Evolutionary conservation across 2,888 invertebrate genomes (phyloP).

Genomic region (Argynnis bischoffii): DNA sequence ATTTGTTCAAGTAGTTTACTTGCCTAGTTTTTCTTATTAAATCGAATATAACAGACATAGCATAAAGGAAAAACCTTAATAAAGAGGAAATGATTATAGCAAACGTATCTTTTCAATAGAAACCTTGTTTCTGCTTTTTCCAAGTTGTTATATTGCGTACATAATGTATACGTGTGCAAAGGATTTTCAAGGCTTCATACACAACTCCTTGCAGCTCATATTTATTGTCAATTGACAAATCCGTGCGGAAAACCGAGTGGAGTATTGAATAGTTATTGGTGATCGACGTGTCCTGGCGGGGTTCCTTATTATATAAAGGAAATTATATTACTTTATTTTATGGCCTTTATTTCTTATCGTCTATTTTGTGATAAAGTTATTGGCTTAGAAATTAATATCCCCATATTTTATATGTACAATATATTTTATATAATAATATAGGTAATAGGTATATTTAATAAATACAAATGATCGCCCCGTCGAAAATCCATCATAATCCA

Average conservation of each 20-base stretch:
- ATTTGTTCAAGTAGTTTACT: no score
- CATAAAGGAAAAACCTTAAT: constrained; percentile 3
- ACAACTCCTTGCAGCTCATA: constrained; percentile 51
- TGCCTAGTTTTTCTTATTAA: no score
- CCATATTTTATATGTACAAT: no score
- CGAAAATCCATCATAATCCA: no score
- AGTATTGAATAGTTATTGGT: constrained; percentile 56
- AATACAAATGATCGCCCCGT: no score
- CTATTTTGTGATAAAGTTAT: no score
- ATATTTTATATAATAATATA: no score
- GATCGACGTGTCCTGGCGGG: constrained; percentile 54
- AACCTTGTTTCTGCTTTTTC: constrained; percentile 12
- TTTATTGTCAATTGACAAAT: constrained; percentile 59
- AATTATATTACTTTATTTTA: background rate
- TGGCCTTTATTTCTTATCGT: no score
- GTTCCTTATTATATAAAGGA: constrained; percentile 43
- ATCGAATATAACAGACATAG: no score
- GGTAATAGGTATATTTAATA: no score
- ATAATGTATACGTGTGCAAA: constrained; percentile 38
- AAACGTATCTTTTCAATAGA: constrained; percentile 1
- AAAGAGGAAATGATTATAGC: constrained; percentile 10
- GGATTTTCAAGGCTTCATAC: constrained; percentile 54
- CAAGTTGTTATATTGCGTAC: background rate
- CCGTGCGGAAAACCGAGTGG: constrained; percentile 55
- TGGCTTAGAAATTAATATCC: no score